Evolutionary conservation across 2,797 vertebrate species (phyloP).

Genomic region (Melanotaenia boesemani): DNA sequence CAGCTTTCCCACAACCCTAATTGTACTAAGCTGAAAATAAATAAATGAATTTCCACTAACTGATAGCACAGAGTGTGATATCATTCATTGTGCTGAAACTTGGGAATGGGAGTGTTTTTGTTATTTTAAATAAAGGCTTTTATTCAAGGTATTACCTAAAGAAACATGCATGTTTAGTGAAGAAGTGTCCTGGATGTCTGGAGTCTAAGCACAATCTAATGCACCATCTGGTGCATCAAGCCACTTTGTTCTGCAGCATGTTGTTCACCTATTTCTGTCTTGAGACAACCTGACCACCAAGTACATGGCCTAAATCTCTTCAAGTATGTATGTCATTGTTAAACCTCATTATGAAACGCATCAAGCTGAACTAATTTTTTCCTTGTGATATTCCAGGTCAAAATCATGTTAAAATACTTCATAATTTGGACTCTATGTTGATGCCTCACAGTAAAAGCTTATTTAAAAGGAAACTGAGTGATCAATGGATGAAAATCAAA

Average conservation of each 20-base stretch:
- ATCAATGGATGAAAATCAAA: too few relatives aligned
- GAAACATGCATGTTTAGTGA: background rate
- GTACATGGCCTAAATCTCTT: background rate
- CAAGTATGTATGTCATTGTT: background rate
- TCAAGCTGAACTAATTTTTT: background rate
- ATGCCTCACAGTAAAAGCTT: too few relatives aligned
- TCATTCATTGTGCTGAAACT: background rate
- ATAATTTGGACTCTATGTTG: too few relatives aligned
- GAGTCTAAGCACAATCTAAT: background rate
- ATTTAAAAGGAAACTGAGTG: too few relatives aligned
- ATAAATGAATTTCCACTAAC: too few relatives aligned
- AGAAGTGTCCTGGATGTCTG: background rate
- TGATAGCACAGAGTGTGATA: background rate
- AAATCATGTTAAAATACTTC: too few relatives aligned
- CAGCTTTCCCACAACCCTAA: too few relatives aligned
- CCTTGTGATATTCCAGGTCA: too few relatives aligned
- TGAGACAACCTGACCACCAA: background rate
- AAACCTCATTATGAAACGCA: background rate
- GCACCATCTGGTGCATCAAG: background rate
- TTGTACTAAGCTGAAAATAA: too few relatives aligned
- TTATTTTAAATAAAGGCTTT: background rate
- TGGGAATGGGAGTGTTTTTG: background rate
- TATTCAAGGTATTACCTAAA: background rate
- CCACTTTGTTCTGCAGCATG: background rate
- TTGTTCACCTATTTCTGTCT: background rate